These are phyloP conservation scores for Carollia perspicillata DNA, from an alignment of 2,113 vertebrate species.

Conservation along the genomic window DNA sequence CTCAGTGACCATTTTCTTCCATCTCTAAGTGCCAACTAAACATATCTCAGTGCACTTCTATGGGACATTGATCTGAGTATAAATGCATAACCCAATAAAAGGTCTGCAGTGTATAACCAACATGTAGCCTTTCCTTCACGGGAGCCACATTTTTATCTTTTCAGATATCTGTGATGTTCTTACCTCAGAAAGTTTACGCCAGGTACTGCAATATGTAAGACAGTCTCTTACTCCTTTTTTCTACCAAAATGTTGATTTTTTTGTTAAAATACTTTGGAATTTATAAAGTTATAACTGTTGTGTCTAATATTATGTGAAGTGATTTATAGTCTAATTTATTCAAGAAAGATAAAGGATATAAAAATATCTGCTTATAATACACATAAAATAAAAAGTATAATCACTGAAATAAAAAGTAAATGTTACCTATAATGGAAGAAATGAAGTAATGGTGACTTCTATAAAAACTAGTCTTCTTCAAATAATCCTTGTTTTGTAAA, in stretches of 20 bases:
- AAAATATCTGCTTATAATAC: not conserved
- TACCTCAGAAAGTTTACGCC: not conserved
- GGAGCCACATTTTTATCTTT: not conserved
- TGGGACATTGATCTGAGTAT: not conserved
- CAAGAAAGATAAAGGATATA: not conserved
- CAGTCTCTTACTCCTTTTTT: not conserved
- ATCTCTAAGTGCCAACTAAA: not conserved
- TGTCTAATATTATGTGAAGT: not conserved
- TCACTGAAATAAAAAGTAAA: not conserved
- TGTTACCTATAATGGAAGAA: not conserved
- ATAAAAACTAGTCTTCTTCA: not conserved
- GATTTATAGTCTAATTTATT: not conserved
- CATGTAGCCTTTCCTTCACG: not conserved
- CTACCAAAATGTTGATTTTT: not conserved
- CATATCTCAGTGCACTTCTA: not conserved
- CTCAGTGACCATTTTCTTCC: not conserved
- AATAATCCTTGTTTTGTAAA: not conserved
- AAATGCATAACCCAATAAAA: not conserved
- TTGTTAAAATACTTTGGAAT: not conserved
- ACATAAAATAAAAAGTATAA: not conserved
- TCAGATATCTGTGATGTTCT: not conserved
- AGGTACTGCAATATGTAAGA: not conserved
- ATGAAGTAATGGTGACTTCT: not conserved
- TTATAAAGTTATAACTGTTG: not conserved
- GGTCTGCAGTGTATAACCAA: not conserved